Base-by-base conservation (phyloP, 1,140 invertebrate genomes). In the Drosophila murphyi region DNA sequence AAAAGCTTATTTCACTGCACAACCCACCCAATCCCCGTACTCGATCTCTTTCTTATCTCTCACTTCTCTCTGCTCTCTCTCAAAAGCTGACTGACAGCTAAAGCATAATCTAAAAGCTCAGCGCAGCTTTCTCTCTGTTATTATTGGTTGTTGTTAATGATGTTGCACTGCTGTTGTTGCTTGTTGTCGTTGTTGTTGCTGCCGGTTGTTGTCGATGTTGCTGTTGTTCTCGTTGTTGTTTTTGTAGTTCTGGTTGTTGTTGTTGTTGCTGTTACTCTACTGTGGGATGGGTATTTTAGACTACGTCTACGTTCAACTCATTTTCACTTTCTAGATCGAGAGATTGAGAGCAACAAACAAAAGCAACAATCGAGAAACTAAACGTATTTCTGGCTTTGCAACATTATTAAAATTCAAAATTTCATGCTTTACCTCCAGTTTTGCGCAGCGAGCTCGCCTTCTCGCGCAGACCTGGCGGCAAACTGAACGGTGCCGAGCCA, bases 401-500 rank as follows among this genome's bases (percentile, higher is more conserved):
- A 65, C 60, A 76, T 64, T 20, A 20, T 72, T 48, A 56, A 59
- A 71, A 55, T 68, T 80, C 68, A 67, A 69, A 90, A 77, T 80
- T 93, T 94, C 93, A 94, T 94, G 94, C 94, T 94, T 94, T 94
- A 94, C 94, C 94, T 94, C 94, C 94, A 93, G 94, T 94, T 92
- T 92, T 92, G 71, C 91, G 91, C 67, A 94, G 88, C 74, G 94
- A 93, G 69, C 93, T 92, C 47, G 94, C 93, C 88, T 94, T 94
- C 82, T 94, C 93, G 71, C 94, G 93, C 72, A 94, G 92, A 85
- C 94, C 94, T 61, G 92, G 90, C 88, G 96, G 95, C 92, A 96
- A 94, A 93, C 94, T 96, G 91, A 97, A 97, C 41, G 96, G 96
- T 65, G 96, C 96, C 76, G 96, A 96, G 85, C 96, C 95, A 89